Evolutionary conservation across 1,140 invertebrate species (phyloP).

Genomic region (Cydia amplana): DNA sequence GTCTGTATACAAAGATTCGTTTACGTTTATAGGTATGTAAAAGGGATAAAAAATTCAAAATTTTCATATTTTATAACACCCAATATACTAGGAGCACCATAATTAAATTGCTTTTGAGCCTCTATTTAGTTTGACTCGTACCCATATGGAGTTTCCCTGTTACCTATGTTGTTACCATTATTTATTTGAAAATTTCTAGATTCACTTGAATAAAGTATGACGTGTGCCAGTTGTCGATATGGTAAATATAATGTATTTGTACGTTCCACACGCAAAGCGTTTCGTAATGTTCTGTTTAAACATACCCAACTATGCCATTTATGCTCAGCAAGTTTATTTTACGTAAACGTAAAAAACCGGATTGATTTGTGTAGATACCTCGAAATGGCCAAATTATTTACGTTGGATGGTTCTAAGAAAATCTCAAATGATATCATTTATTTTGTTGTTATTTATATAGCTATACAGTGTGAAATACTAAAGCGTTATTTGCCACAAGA

Average conservation of each 20-base stretch:
- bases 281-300: conserved; percentile 31
- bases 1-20: not conserved
- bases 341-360: conserved; percentile 31
- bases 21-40: too few relatives aligned
- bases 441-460: conserved; percentile 49
- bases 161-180: too few relatives aligned
- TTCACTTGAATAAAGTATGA: conserved; percentile 14
- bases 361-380: conserved; percentile 21
- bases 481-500: conserved; percentile 7
- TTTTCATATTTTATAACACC: too few relatives aligned
- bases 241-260: conserved; percentile 10
- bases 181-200: not conserved
- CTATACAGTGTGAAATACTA: conserved; percentile 34
- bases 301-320: conserved; percentile 20
- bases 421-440: conserved; percentile 41
- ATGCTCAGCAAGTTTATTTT: conserved; percentile 26
- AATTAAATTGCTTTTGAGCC: too few relatives aligned
- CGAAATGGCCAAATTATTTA: conserved; percentile 24
- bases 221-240: not conserved
- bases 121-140: too few relatives aligned
- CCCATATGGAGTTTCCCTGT: not conserved
- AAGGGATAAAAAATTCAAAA: too few relatives aligned
- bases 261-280: conserved; percentile 14
- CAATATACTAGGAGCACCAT: too few relatives aligned
- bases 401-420: conserved; percentile 40